Percentiles rank a stretch among this genome's conserved stretches.
Evolutionary conservation across 1,140 invertebrate species (phyloP).

Genomic region (Cyclina sinensis): DNA sequence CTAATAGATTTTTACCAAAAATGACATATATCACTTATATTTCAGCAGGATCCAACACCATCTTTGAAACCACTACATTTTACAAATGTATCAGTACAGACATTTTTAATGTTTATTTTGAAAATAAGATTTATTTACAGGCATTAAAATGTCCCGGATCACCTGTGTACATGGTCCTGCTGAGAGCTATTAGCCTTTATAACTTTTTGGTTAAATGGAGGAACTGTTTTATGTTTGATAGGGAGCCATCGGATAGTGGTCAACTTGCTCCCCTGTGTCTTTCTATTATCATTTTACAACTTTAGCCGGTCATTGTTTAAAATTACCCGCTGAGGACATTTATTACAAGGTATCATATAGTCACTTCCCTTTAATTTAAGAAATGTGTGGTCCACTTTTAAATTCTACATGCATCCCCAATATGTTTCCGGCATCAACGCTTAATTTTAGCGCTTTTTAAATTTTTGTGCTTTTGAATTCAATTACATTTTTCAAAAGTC

Average conservation of each 20-base stretch:
- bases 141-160: too few species aligned
- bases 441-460: neutral
- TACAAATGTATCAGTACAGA: too few species aligned
- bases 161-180: constrained; percentile 4
- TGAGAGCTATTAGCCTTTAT: constrained; percentile 38
- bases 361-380: constrained; percentile 43
- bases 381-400: neutral
- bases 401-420: neutral
- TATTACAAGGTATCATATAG: constrained; percentile 28
- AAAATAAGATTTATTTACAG: too few species aligned
- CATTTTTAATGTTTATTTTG: too few species aligned
- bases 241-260: neutral
- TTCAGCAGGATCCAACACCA: too few species aligned
- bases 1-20: too few species aligned
- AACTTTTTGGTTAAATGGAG: neutral
- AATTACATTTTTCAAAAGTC: too few species aligned
- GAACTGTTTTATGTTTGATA: constrained; percentile 20
- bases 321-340: constrained; percentile 37
- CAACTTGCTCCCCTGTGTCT: neutral
- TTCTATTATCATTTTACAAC: constrained; percentile 20
- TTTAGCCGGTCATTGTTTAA: constrained; percentile 26
- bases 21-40: too few species aligned
- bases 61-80: too few species aligned
- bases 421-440: neutral
- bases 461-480: too few species aligned